phyloP scores from a whole-genome alignment of 2,888 invertebrate species.

The Chrysina gloriosa region DNA sequence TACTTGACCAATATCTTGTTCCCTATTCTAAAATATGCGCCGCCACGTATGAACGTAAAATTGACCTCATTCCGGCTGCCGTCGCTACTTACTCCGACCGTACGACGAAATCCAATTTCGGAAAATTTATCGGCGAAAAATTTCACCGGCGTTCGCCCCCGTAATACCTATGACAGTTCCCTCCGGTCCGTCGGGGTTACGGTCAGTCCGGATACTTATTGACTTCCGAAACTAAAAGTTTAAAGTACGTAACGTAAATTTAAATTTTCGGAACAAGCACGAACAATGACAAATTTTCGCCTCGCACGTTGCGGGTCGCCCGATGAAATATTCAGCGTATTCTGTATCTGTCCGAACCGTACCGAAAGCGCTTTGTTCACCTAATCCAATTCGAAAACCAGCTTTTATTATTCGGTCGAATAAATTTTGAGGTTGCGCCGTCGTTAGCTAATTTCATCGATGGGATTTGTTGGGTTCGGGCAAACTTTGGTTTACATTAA shows the following conservation, averaged over 20 bases:
- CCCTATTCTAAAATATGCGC: slow-evolving; percentile 15
- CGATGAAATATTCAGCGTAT: too few relatives aligned
- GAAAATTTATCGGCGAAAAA: slow-evolving; percentile 32
- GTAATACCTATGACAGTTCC: slow-evolving; percentile 36
- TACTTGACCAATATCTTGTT: slow-evolving; percentile 5
- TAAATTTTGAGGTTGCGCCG: too few relatives aligned
- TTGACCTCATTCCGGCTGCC: slow-evolving; percentile 19
- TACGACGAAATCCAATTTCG: slow-evolving; percentile 34
- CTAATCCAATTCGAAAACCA: too few relatives aligned
- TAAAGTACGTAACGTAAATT: slow-evolving; percentile 11
- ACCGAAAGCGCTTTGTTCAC: too few relatives aligned
- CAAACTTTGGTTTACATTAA: too few relatives aligned
- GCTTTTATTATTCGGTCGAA: too few relatives aligned
- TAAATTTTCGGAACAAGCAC: background rate
- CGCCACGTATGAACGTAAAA: slow-evolving; percentile 29
- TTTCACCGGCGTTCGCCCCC: slow-evolving; percentile 9
- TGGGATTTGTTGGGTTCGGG: too few relatives aligned
- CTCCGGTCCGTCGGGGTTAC: slow-evolving; percentile 18
- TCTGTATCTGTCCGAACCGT: too few relatives aligned
- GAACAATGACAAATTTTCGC: slow-evolving; percentile 7
- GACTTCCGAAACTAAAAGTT: slow-evolving; percentile 33
- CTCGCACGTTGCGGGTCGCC: too few relatives aligned
- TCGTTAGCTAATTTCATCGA: too few relatives aligned
- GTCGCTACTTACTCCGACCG: background rate
- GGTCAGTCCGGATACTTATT: slow-evolving; percentile 31